phyloP scores from a whole-genome alignment of 1,140 invertebrate species.

The Ceratoteleas bidentatus region DNA sequence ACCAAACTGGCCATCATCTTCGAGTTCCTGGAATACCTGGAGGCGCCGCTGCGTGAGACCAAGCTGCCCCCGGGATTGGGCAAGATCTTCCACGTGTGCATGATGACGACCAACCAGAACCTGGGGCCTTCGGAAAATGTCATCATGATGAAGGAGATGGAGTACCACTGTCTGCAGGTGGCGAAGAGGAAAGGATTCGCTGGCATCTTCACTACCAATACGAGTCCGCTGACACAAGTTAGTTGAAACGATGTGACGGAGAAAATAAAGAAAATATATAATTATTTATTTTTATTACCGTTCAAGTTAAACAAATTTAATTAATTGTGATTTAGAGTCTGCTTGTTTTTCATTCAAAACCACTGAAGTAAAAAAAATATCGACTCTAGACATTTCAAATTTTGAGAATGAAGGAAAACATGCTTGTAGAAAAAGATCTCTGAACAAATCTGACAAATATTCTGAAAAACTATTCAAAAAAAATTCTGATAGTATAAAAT shows the following conservation, averaged over 20 bases:
- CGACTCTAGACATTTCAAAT: too few relatives aligned
- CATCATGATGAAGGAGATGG: slow-evolving; percentile 88
- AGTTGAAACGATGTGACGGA: slow-evolving; percentile 71
- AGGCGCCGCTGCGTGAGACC: slow-evolving; percentile 86
- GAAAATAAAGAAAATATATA: too few relatives aligned
- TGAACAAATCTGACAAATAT: too few relatives aligned
- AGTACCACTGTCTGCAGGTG: slow-evolving; percentile 86
- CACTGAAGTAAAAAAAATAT: too few relatives aligned
- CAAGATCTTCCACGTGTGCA: slow-evolving; percentile 89
- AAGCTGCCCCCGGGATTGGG: slow-evolving; percentile 85
- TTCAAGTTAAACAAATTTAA: too few relatives aligned
- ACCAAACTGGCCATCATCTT: slow-evolving; percentile 88
- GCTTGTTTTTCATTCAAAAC: too few relatives aligned
- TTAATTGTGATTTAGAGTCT: too few relatives aligned
- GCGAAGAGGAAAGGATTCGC: slow-evolving; percentile 85
- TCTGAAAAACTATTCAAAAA: too few relatives aligned
- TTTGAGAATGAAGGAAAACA: too few relatives aligned
- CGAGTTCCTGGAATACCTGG: slow-evolving; percentile 89
- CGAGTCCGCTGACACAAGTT: slow-evolving; percentile 91
- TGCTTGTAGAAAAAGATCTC: too few relatives aligned
- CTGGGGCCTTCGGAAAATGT: slow-evolving; percentile 88
- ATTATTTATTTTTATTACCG: too few relatives aligned
- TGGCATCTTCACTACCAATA: slow-evolving; percentile 92
- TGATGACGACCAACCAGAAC: slow-evolving; percentile 89
- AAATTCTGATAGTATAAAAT: too few relatives aligned